Conservation (phyloP, 2,888 invertebrate species). For the Dastarcus helophoroides region DNA sequence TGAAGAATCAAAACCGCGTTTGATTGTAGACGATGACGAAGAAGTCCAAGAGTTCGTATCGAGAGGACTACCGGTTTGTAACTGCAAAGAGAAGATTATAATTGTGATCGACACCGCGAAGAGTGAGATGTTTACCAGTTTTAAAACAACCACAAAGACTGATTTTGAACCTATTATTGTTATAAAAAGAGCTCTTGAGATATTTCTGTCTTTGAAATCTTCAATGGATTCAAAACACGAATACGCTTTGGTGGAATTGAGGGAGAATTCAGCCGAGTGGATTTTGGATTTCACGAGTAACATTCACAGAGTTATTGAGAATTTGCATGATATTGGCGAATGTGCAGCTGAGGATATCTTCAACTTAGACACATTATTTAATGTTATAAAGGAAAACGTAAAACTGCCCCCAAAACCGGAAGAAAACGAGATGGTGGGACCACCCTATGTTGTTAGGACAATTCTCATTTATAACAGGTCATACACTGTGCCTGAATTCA, state of each 20-base stretch:
- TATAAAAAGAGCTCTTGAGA: conserved; percentile 50
- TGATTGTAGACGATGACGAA: no score
- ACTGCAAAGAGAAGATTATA: conserved; percentile 51
- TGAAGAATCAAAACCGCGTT: no score
- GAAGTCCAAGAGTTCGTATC: no score
- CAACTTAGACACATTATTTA: conserved; percentile 46
- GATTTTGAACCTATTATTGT: conserved; percentile 48
- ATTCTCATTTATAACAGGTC: conserved; percentile 59
- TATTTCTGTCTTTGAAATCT: conserved; percentile 51
- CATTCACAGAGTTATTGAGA: conserved; percentile 43
- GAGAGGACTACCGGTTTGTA: conserved; percentile 41
- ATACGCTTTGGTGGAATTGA: conserved; percentile 49
- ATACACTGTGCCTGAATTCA: conserved; percentile 49
- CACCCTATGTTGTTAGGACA: conserved; percentile 48
- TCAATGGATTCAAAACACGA: conserved; percentile 49
- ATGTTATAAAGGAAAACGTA: conserved; percentile 42
- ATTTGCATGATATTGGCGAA: conserved; percentile 45
- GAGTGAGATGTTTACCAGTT: conserved; percentile 45
- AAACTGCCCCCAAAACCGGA: conserved; percentile 38
- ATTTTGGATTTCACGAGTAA: conserved; percentile 52
- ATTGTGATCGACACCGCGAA: conserved; percentile 51
- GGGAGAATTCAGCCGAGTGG: conserved; percentile 43
- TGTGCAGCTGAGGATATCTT: conserved; percentile 42
- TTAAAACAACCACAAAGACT: conserved; percentile 43
- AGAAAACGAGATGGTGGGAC: conserved; percentile 37